Percentiles rank a stretch among this genome's conserved stretches.
Evolutionary conservation across 2,888 invertebrate genomes (phyloP).

Genomic region (Capitulum mitella): DNA sequence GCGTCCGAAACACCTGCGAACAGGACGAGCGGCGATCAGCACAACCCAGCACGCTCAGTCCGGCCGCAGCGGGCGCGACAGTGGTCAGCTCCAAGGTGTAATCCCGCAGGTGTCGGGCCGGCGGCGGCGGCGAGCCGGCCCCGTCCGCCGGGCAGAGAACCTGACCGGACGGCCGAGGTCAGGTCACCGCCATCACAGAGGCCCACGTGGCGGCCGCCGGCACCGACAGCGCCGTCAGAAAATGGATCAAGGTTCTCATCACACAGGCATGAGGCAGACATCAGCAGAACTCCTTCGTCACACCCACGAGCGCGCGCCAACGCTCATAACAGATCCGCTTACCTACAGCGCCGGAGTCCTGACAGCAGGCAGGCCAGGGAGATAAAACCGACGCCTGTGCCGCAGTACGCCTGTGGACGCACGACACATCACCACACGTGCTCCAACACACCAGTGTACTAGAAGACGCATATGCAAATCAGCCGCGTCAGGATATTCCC

Average conservation of each 20-base stretch:
- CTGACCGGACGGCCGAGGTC: neutral
- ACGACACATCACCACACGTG: no score
- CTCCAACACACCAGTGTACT: no score
- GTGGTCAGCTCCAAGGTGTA: no score
- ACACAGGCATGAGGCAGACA: no score
- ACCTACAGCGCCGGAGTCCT: no score
- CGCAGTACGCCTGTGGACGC: no score
- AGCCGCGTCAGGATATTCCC: neutral
- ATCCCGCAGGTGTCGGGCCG: neutral
- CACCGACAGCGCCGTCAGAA: neutral
- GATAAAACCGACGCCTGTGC: no score
- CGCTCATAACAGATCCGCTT: no score
- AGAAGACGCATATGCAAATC: no score
- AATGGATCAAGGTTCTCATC: conserved; percentile 5
- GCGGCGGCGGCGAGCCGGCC: neutral
- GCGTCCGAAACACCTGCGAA: neutral
- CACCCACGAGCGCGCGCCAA: no score
- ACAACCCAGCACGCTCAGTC: neutral
- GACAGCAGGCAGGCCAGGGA: no score
- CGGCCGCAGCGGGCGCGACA: neutral
- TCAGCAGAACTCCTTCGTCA: no score
- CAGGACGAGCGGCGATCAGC: neutral
- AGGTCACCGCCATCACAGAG: neutral
- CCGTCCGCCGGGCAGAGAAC: neutral
- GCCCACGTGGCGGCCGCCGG: neutral